Evolutionary conservation across 2,797 vertebrate species (phyloP).

Genomic region (Bovichtus diacanthus): DNA sequence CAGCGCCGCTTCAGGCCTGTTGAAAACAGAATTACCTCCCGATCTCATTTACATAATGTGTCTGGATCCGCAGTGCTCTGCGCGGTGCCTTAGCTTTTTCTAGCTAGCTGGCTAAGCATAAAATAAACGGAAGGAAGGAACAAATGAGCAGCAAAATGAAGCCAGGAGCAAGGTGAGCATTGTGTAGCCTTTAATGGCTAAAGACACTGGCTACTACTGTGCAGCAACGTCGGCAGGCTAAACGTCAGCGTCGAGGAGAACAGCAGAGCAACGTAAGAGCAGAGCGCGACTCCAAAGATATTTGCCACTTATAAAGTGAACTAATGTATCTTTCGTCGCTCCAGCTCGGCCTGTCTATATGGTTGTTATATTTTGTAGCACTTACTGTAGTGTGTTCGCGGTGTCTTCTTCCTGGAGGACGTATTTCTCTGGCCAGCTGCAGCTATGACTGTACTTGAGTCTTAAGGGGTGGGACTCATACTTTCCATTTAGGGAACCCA

Average conservation of each 20-base stretch:
- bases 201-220: not conserved
- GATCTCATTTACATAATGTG: not conserved
- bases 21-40: not conserved
- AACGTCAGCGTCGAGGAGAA: not conserved
- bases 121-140: not conserved
- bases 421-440: not conserved
- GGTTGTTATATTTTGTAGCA: not conserved
- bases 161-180: not conserved
- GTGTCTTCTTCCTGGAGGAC: slow-evolving; percentile 50
- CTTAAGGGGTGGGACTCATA: slow-evolving; percentile 73
- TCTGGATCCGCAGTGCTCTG: too few species aligned
- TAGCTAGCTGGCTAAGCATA: not conserved
- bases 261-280: not conserved
- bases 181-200: not conserved
- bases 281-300: slow-evolving; percentile 1
- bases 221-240: not conserved
- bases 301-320: fast-evolving
- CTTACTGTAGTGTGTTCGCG: slow-evolving; percentile 60
- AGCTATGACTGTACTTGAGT: slow-evolving; percentile 24
- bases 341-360: not conserved
- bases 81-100: not conserved
- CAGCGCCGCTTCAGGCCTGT: slow-evolving; percentile 22
- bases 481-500: slow-evolving; percentile 63
- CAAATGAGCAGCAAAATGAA: not conserved
- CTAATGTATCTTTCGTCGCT: too few species aligned